Percentiles rank a stretch among this genome's conserved stretches.
Conservation (phyloP, 2,888 invertebrate genomes). For the Linyphia triangularis region DNA sequence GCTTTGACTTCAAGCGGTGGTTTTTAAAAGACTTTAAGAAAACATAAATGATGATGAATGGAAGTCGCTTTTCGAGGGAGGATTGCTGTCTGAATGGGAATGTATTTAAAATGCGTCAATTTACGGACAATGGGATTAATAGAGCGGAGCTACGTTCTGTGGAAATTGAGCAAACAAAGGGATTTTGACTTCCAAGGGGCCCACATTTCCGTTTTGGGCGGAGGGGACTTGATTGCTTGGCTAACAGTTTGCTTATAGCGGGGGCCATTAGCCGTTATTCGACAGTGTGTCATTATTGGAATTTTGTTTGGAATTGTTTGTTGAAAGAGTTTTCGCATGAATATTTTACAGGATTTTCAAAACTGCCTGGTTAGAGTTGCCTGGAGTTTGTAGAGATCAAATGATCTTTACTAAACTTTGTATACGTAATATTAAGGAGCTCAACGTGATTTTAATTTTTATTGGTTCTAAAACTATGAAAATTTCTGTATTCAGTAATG, state of each 20-base stretch:
- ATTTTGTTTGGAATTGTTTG: background rate
- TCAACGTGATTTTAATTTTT: no score
- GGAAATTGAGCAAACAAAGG: slow-evolving; percentile 48
- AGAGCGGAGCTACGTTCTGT: slow-evolving; percentile 31
- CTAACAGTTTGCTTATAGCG: background rate
- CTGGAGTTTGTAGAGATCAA: no score
- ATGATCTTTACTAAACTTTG: no score
- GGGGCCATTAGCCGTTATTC: background rate
- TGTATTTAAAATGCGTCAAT: slow-evolving; percentile 59
- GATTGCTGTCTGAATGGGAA: background rate
- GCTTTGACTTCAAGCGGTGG: background rate
- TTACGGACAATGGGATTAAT: slow-evolving; percentile 60
- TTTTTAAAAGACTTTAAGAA: background rate
- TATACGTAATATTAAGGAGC: no score
- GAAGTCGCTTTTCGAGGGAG: slow-evolving; percentile 1
- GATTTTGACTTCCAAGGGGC: background rate
- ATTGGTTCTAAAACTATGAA: no score
- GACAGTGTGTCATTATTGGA: background rate
- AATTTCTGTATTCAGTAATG: no score
- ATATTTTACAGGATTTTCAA: no score
- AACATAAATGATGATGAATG: slow-evolving; percentile 55
- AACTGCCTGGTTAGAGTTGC: no score
- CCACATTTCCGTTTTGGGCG: background rate
- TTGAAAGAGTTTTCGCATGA: background rate
- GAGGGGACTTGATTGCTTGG: background rate